Conservation (phyloP, 1,140 invertebrate genomes). For the Proales similis region DNA sequence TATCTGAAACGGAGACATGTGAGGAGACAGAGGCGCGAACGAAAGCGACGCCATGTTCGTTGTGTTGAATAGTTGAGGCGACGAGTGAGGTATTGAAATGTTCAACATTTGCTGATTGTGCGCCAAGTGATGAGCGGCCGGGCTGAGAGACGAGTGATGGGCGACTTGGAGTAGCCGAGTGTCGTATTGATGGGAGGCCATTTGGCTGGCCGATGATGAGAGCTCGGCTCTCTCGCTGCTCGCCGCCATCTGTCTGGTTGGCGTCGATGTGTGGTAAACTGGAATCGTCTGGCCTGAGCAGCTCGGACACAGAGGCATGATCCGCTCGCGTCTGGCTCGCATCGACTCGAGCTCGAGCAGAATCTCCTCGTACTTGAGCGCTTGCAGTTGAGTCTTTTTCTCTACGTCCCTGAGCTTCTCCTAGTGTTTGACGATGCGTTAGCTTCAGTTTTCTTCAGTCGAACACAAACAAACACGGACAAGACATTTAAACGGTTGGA, state of each 20-base stretch:
- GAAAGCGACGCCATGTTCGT: background rate
- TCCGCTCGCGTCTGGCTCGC: conserved; percentile 40
- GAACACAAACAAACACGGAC: background rate
- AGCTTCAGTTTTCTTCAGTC: background rate
- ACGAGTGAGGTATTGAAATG: conserved; percentile 22
- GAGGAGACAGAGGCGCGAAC: background rate
- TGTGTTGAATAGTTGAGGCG: too few relatives aligned
- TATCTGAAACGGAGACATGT: conserved; percentile 5
- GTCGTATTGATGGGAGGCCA: too few relatives aligned
- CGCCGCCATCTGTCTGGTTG: conserved; percentile 38
- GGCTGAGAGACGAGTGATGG: too few relatives aligned
- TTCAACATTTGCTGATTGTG: background rate
- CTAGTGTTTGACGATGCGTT: conserved; percentile 63
- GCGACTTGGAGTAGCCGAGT: too few relatives aligned
- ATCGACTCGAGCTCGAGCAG: conserved; percentile 66
- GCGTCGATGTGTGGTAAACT: conserved; percentile 13
- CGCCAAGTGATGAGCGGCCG: too few relatives aligned
- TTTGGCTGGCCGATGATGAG: too few relatives aligned
- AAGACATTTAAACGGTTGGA: background rate
- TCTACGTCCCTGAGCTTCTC: conserved; percentile 54
- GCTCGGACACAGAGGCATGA: conserved; percentile 41
- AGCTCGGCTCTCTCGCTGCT: too few relatives aligned
- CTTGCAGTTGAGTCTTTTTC: conserved; percentile 64
- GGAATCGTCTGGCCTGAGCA: conserved; percentile 40
- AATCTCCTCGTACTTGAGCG: conserved; percentile 76